Base-by-base conservation (phyloP, 2,888 invertebrate genomes). In the Plemyria rubiginata region DNA sequence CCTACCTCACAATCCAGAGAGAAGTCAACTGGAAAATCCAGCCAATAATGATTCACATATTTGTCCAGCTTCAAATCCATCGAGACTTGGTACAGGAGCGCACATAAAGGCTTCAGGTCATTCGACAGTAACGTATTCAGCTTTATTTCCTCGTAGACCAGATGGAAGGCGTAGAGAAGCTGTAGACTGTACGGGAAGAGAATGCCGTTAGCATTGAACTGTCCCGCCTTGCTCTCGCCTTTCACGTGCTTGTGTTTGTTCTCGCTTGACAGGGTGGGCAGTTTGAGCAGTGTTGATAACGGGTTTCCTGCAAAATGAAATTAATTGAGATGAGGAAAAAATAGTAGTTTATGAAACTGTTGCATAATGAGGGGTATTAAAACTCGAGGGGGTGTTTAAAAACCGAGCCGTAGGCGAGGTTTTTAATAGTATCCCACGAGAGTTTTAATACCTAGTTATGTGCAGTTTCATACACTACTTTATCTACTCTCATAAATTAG, bases 91-190 rank as follows among this genome's bases (percentile, higher is more conserved):
- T 96, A 95, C 40, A 98, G 85, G 61, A 98, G 94, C 68, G 89
- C 79, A 0, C 95, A 96, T 45, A 98, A 79, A 0, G 95, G 93
- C 57, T 94, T 94, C 65, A 97, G 82, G 71, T 96, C 95, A 60
- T 95, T 95, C 51, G 94, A 94, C 70, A 96, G 87, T 0, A 96
- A 88, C 0, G 94, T 94, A 76, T 97, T 96, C 60, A 98, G 84
- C 81, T 98, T 98, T 4, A 97, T 91, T 79, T 98, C 98, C 93
- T 99, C 98, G 77, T 98, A 98, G 0, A 98, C 93, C 36, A 99
- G 90, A 89, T 99, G 99, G 40, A 99, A 91, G 0, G 96, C 94
- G 80, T 95, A 97, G 60, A 98, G 93, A 36, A 98, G 93, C 56
- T 96, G 93, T 6, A 96, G 94, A 11, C 97, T 94, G 73, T 96